Base-by-base conservation (phyloP, 2,797 vertebrate species). In the Halcyon badia region DNA sequence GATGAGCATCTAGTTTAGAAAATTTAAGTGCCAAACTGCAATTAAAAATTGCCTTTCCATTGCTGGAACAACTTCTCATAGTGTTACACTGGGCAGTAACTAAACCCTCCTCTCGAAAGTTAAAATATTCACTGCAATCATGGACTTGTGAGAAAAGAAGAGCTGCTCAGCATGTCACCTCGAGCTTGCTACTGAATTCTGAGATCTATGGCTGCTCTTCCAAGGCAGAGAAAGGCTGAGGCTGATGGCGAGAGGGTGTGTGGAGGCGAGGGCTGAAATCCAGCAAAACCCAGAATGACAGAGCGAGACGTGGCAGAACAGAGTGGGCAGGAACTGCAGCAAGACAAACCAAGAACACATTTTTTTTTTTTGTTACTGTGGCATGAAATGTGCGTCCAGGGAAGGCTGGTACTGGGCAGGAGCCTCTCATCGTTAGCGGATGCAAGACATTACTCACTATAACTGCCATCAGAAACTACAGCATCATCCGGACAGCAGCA, bases 1-100 rank as follows among this genome's bases (percentile, higher is more conserved):
- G 28, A 64, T 10, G 12, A 81, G 37, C 16, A 37, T n/a, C 72
- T 39, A 35, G 21, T 54, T 33, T 48, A 61, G 81, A 44, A 76
- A 81, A 96, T 56, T 64, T 68, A 88, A 62, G 82, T 71, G 83
- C 54, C 79, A 91, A 96, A 77, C 72, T 31, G 30, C 57, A 48
- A 78, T 54, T 68, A 61, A 87, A 95, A 82, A 64, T 6, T 79
- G 52, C 25, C 24, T 65, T 75, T 77, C 61, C 24, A 21, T 6
- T 33, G 35, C 73, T 70, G 69, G 70, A 87, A 87, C 86, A 57
- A 51, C 25, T 44, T 89, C 49, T 37, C 37, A 16, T 39, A 49
- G 28, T 37, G 60, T 76, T 69, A 75, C 52, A 70, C 44, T 2
- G 21, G 76, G 81, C 52, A 89, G 33, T 41, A 82, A 86, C 52